These are phyloP conservation scores for Lomographa bimaculata DNA, from an alignment of 2,888 invertebrate species.

Conservation along the genomic window DNA sequence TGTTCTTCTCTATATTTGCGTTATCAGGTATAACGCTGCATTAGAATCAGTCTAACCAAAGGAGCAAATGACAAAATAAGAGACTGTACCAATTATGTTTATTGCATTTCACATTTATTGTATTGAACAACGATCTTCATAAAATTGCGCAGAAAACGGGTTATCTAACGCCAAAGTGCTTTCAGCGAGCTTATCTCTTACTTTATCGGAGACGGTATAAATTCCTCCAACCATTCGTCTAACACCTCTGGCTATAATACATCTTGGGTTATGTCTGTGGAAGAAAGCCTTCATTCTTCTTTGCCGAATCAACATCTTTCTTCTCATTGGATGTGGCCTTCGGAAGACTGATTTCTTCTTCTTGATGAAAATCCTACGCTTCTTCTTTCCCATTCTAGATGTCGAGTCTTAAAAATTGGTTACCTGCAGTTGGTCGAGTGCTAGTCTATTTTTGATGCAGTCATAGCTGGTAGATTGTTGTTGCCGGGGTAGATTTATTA, in stretches of 20 bases:
- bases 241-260: slow-evolving; percentile 45
- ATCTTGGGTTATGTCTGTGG: slow-evolving; percentile 54
- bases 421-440: slow-evolving; percentile 2
- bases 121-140: slow-evolving; percentile 60
- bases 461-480: slow-evolving; percentile 15
- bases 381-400: slow-evolving; percentile 54
- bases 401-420: neutral
- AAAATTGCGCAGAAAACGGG: slow-evolving; percentile 63
- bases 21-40: too few species aligned
- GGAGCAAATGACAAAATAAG: too few species aligned
- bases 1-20: too few species aligned
- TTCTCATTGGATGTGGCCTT: slow-evolving; percentile 59
- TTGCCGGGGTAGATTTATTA: slow-evolving; percentile 3
- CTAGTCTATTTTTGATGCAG: slow-evolving; percentile 8
- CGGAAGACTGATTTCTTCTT: slow-evolving; percentile 62
- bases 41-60: too few species aligned
- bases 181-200: slow-evolving; percentile 62
- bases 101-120: too few species aligned
- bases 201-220: slow-evolving; percentile 60
- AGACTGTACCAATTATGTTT: too few species aligned
- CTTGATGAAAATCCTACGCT: slow-evolving; percentile 52
- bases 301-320: slow-evolving; percentile 57
- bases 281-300: slow-evolving; percentile 59
- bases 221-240: slow-evolving; percentile 56
- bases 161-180: slow-evolving; percentile 60